phyloP scores from a whole-genome alignment of 2,113 vertebrate species.

The Circaetus gallicus region DNA sequence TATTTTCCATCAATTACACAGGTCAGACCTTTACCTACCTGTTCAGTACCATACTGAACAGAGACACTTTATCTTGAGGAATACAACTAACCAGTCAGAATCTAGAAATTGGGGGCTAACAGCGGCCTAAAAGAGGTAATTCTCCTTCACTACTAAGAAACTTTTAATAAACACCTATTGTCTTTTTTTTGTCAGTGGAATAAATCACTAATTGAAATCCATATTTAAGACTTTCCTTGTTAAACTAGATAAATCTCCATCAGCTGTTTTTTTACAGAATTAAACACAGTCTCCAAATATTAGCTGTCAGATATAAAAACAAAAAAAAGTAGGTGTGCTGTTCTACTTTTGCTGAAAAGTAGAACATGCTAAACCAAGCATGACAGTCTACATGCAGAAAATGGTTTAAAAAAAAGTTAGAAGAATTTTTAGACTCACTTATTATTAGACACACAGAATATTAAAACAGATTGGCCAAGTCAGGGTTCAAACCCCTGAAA shows the following conservation, averaged over 20 bases:
- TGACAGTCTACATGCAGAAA: neutral
- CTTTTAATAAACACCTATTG: neutral
- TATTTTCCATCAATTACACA: neutral
- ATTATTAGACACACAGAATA: neutral
- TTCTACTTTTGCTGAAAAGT: neutral
- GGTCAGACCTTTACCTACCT: neutral
- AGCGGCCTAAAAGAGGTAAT: neutral
- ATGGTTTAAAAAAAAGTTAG: neutral
- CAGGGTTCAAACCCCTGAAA: neutral
- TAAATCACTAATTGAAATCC: neutral
- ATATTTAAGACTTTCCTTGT: neutral
- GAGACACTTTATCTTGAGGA: neutral
- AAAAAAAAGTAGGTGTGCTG: rapidly evolving
- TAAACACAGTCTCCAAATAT: neutral
- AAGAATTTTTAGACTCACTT: neutral
- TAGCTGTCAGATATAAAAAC: neutral
- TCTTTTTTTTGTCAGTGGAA: neutral
- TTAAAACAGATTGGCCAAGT: neutral
- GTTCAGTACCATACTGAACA: neutral
- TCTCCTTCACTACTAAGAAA: neutral
- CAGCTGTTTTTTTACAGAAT: neutral
- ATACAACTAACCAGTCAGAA: neutral
- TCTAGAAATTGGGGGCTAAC: neutral
- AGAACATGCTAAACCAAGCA: neutral
- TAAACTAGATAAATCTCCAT: neutral